phyloP scores from a whole-genome alignment of 2,113 vertebrate genomes.

The Cyanistes caeruleus region DNA sequence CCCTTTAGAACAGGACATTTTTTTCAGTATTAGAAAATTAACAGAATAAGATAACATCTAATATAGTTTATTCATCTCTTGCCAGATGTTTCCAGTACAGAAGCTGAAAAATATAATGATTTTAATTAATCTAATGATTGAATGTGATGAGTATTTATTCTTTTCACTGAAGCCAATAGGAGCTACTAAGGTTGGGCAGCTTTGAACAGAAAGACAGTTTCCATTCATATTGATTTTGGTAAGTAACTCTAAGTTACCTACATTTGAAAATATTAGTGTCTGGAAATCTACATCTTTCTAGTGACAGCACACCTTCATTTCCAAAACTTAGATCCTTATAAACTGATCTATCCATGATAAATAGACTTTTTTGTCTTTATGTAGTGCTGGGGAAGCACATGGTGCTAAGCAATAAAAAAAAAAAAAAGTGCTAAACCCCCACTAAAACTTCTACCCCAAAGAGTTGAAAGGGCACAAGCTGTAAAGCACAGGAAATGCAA shows the following conservation, averaged over 20 bases:
- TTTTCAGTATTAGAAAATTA: slow-evolving; percentile 15
- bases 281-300: neutral
- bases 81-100: slow-evolving; percentile 49
- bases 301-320: neutral
- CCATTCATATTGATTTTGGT: neutral
- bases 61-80: slow-evolving; percentile 38
- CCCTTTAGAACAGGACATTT: neutral
- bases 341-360: neutral
- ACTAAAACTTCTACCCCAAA: neutral
- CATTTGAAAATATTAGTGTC: neutral
- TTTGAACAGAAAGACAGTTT: neutral
- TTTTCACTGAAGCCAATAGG: neutral
- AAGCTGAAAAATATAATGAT: slow-evolving; percentile 32
- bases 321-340: neutral
- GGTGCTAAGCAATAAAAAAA: neutral
- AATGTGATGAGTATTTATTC: neutral
- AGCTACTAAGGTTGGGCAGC: neutral
- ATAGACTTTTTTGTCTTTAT: neutral
- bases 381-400: neutral
- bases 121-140: slow-evolving; percentile 54
- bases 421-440: neutral
- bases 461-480: slow-evolving; percentile 31
- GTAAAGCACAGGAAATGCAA: slow-evolving; percentile 55
- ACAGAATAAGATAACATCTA: slow-evolving; percentile 49
- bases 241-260: neutral